A percentile compares a stretch with the other conserved stretches of the same genome.
These are phyloP conservation scores for Thereva unica DNA, from an alignment of 2,888 invertebrate genomes.

Conservation along the genomic window DNA sequence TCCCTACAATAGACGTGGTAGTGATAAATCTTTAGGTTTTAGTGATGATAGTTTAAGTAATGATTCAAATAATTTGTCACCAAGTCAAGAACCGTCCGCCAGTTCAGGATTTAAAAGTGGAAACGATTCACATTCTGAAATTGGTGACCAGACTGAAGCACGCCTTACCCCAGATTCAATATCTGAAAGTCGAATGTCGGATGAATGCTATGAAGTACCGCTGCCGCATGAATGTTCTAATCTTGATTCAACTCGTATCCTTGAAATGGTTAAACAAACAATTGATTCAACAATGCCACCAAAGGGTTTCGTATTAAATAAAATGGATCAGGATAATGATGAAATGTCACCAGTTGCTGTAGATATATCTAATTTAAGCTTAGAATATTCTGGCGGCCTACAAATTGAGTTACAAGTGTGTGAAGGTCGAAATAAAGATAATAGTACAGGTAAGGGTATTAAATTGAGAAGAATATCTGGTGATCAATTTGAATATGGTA, in stretches of 20 bases:
- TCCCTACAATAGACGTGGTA: slow-evolving; percentile 65
- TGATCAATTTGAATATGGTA: slow-evolving; percentile 84
- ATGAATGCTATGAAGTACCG: slow-evolving; percentile 70
- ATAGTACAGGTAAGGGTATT: slow-evolving; percentile 75
- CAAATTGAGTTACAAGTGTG: slow-evolving; percentile 84
- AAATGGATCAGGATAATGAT: slow-evolving; percentile 51
- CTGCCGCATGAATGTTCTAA: slow-evolving; percentile 80
- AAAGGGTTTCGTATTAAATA: slow-evolving; percentile 64
- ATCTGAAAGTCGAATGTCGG: slow-evolving; percentile 54
- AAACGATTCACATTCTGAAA: slow-evolving; percentile 60
- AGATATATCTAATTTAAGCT: slow-evolving; percentile 64
- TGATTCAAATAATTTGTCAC: slow-evolving; percentile 64
- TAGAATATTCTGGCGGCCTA: slow-evolving; percentile 81
- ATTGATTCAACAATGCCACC: slow-evolving; percentile 80
- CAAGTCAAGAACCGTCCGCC: slow-evolving; percentile 62
- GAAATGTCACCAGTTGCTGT: slow-evolving; percentile 47
- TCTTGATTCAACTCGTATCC: slow-evolving; percentile 76
- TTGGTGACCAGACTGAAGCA: slow-evolving; percentile 61
- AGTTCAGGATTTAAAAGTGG: slow-evolving; percentile 66
- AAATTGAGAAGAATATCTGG: slow-evolving; percentile 87
- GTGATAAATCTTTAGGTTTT: slow-evolving; percentile 71
- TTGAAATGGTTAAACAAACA: slow-evolving; percentile 77
- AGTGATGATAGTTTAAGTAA: slow-evolving; percentile 76
- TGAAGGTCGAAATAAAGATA: slow-evolving; percentile 65
- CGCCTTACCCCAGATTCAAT: slow-evolving; percentile 57